Conservation (phyloP, 2,797 vertebrate genomes). For the Rousettus madagascariensis region DNA sequence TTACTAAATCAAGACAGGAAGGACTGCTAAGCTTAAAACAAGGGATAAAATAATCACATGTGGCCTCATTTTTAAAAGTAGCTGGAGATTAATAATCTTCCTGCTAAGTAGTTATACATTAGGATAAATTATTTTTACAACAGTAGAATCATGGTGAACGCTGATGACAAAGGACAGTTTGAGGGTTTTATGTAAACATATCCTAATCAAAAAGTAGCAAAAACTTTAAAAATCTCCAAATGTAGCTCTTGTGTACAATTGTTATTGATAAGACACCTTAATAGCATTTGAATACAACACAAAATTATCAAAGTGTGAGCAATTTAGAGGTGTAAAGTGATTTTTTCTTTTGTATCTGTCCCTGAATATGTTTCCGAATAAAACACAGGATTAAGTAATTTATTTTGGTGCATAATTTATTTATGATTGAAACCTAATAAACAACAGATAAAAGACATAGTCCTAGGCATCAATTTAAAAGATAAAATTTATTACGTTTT, state of each 20-base stretch:
- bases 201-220: slow-evolving; percentile 79
- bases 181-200: slow-evolving; percentile 78
- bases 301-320: slow-evolving; percentile 82
- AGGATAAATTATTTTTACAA: slow-evolving; percentile 71
- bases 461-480: slow-evolving; percentile 83
- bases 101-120: slow-evolving; percentile 56
- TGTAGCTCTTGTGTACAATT: slow-evolving; percentile 81
- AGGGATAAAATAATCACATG: slow-evolving; percentile 63
- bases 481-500: slow-evolving; percentile 85
- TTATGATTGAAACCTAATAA: slow-evolving; percentile 83
- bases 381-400: slow-evolving; percentile 85
- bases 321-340: slow-evolving; percentile 79
- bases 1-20: slow-evolving; percentile 61
- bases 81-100: slow-evolving; percentile 77
- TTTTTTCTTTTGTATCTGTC: slow-evolving; percentile 78
- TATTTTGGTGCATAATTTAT: slow-evolving; percentile 85
- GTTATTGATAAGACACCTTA: slow-evolving; percentile 82
- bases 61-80: slow-evolving; percentile 73
- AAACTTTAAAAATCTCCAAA: slow-evolving; percentile 81
- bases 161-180: slow-evolving; percentile 77
- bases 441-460: slow-evolving; percentile 84
- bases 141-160: slow-evolving; percentile 55
- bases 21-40: slow-evolving; percentile 63
- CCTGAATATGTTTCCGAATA: slow-evolving; percentile 84
- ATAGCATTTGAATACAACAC: slow-evolving; percentile 76